Evolutionary conservation across 2,888 invertebrate genomes (phyloP).

Genomic region (Neria commutata): DNA sequence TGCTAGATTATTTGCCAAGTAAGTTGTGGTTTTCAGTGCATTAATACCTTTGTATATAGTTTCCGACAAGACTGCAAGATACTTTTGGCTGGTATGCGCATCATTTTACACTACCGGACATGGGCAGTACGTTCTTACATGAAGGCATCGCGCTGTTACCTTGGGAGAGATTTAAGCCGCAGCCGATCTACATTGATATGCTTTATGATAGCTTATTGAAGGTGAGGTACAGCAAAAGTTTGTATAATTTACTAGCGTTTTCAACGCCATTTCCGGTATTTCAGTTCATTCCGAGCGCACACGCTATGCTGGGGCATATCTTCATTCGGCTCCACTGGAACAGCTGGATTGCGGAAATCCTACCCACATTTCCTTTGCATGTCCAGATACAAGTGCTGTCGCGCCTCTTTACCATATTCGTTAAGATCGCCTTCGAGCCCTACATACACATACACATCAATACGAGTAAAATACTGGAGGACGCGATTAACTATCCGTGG

Average conservation of each 20-base stretch:
- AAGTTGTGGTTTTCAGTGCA: no score
- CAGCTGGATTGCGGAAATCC: conserved; percentile 64
- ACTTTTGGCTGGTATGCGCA: conserved; percentile 75
- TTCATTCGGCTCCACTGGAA: conserved; percentile 74
- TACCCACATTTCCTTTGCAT: conserved; percentile 60
- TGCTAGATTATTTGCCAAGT: conserved; percentile 70
- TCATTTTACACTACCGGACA: conserved; percentile 69
- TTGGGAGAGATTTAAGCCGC: conserved; percentile 76
- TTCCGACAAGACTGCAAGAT: no score
- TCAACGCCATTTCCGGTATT: neutral
- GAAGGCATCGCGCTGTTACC: conserved; percentile 70
- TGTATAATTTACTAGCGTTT: no score
- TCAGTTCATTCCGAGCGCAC: conserved; percentile 70
- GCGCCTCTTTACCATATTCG: conserved; percentile 71
- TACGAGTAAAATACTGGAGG: conserved; percentile 63
- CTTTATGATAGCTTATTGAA: conserved; percentile 67
- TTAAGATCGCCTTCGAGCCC: conserved; percentile 76
- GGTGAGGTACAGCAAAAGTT: conserved; percentile 58
- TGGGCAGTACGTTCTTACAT: conserved; percentile 72
- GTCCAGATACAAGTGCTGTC: conserved; percentile 66
- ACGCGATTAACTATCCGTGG: conserved; percentile 72
- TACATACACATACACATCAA: conserved; percentile 68
- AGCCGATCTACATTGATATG: conserved; percentile 68
- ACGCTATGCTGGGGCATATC: conserved; percentile 73
- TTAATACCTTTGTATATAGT: no score